phyloP scores from a whole-genome alignment of 2,888 invertebrate genomes.

The Drosophila antonietae region DNA sequence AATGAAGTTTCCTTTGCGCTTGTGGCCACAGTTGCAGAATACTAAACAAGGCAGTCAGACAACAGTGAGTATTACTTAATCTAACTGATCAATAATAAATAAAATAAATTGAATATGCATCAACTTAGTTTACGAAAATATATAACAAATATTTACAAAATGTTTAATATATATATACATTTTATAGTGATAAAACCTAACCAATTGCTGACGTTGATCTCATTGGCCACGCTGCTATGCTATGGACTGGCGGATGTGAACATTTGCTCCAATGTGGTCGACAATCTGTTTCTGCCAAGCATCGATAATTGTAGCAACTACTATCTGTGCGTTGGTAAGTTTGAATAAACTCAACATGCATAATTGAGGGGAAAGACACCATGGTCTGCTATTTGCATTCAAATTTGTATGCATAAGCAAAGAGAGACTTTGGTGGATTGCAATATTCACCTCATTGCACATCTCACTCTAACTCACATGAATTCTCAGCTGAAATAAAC shows the following conservation, averaged over 20 bases:
- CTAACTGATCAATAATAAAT: too few species aligned
- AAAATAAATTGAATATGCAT: too few species aligned
- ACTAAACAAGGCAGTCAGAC: not conserved
- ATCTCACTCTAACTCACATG: not conserved
- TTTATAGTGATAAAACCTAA: constrained; percentile 43
- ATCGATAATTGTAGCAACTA: constrained; percentile 66
- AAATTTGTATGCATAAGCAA: not conserved
- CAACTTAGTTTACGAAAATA: too few species aligned
- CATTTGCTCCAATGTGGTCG: constrained; percentile 58
- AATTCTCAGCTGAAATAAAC: not conserved
- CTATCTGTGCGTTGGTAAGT: constrained; percentile 68
- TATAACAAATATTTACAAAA: too few species aligned
- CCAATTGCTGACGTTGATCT: constrained; percentile 40
- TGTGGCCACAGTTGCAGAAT: constrained; percentile 31
- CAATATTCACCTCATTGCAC: not conserved
- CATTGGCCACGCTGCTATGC: constrained; percentile 34
- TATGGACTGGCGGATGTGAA: constrained; percentile 37
- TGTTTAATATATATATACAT: too few species aligned
- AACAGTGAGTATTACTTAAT: constrained; percentile 41
- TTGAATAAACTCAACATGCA: not conserved
- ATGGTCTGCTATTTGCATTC: not conserved
- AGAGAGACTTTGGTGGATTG: not conserved
- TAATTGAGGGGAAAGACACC: not conserved
- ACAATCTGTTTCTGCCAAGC: constrained; percentile 70
- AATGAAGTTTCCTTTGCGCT: constrained; percentile 12